Evolutionary conservation across 1,140 invertebrate genomes (phyloP), one percentile per base, ranked within the genome.

Genomic region (Zophobas morio): DNA sequence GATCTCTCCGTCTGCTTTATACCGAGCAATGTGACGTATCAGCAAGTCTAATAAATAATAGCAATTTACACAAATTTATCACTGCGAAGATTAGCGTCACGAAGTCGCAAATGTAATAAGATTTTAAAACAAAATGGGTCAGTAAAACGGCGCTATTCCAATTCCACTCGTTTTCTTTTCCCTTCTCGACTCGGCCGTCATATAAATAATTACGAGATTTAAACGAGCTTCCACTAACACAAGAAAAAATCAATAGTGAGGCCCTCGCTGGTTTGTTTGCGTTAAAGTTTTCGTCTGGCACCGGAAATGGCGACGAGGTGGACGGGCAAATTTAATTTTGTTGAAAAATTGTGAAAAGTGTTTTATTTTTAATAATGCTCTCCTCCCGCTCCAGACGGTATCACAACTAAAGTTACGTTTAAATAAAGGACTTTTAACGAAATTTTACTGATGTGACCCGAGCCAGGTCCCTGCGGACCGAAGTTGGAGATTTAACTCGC

Each of bases 381-480:
- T 39, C 37, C 3, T 6, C 35, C n/a, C 60, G 20, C 39, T 35
- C 34, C 8, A 1, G 3, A 57, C 34, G 32, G 32, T 57, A 57
- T 57, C 60, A 66, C 39, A 60, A 8, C 56, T 60, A 0, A 42
- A 47, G 39, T 46, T 66, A 20, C 60, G 60, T 42, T 66, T 66
- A 66, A 66, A 46, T 66, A 66, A 66, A 66, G 39, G 39, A 66
- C 37, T 66, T 66, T 66, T 66, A 66, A 42, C 60, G n/a, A 46
- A 66, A 66, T 66, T 66, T 66, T 66, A 66, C 60, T 32, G 49
- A 20, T 51, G 20, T 40, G 60, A 66, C 60, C 37, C 60, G 37
- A 32, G 60, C 20, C 20, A 36, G 20, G 42, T 66, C 60, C 39
- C 60, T 32, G 1, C 39, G 39, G 60, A 66, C 60, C 20, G 60